Percentiles rank a stretch among this genome's conserved stretches.
phyloP scores from a whole-genome alignment of 2,113 vertebrate genomes.

The Hyla sarda region DNA sequence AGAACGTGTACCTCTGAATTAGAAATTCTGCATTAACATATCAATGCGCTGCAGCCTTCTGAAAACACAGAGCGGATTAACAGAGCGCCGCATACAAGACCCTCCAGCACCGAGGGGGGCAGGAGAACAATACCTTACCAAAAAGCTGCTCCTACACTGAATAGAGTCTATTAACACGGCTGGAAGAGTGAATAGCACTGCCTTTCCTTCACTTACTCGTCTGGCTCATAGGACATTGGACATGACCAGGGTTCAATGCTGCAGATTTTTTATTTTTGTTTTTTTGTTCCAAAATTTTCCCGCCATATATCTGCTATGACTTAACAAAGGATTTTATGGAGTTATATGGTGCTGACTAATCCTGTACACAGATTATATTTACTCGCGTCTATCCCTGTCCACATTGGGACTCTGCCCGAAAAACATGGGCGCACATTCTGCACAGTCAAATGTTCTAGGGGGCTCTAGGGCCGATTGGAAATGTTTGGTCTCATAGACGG shows the following conservation, averaged over 20 bases:
- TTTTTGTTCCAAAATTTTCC: not conserved
- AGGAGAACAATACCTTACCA: constrained; percentile 16
- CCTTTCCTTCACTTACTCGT: constrained; percentile 17
- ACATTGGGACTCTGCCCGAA: too few relatives aligned
- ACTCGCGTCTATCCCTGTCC: not conserved
- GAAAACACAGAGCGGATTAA: constrained; percentile 49
- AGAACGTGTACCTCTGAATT: not conserved
- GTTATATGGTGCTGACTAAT: not conserved
- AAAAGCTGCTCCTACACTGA: constrained; percentile 25
- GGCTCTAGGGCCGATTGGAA: too few relatives aligned
- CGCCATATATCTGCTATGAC: not conserved
- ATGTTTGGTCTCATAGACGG: too few relatives aligned
- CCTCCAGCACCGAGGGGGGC: constrained; percentile 37
- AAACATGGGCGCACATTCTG: too few relatives aligned
- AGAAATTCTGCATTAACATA: constrained; percentile 52
- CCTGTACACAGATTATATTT: not conserved
- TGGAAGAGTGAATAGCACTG: not conserved
- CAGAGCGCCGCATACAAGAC: constrained; percentile 35
- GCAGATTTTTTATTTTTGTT: not conserved
- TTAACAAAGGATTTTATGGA: not conserved
- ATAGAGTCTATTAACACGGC: constrained; percentile 27
- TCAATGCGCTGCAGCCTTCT: constrained; percentile 43
- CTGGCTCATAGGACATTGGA: constrained; percentile 19
- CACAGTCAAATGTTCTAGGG: too few relatives aligned
- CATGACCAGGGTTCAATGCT: constrained; percentile 1